Evolutionary conservation across 2,888 invertebrate genomes (phyloP), one percentile per base, ranked within the genome.

Genomic region (Caradrina clavipalpis): DNA sequence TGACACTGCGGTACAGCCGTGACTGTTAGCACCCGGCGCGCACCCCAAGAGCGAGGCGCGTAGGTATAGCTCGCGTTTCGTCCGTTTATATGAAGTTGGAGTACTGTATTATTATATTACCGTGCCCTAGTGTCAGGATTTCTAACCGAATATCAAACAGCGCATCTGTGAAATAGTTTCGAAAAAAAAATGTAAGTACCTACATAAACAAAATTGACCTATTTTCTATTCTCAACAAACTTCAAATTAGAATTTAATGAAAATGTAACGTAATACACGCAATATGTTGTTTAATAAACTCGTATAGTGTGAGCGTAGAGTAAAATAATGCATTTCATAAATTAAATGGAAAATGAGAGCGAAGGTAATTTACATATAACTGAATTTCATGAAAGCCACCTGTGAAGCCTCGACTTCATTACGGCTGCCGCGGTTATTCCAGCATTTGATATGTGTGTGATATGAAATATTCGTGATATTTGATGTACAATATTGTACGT

Each of bases 331-430:
- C 73, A 76, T 78, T 73, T 80, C 53, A 80, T 83, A 64, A 66
- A 80, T 74, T 83, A 76, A 81, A 81, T 73, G 58, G 69, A 54
- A 69, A 75, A 78, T 78, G 55, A 67, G 71, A 75, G 67, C 51
- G 50, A 47, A 62, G 53, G 51, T 66, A 70, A 83, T 83, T 82
- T 83, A 79, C 82, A 83, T 83, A 68, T 68, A 79, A 75, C 81
- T 67, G 68, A 72, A 83, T 77, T 77, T 81, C 76, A 73, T 78
- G 73, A 76, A 73, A 60, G 39, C 61, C 76, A 78, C 78, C 71
- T 78, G 76, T 61, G 65, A 71, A 50, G 45, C 56, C 31, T 51
- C 21, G 74, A 69, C 77, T 82, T 80, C 74, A 75, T 82, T 82
- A 80, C 56, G 49, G 3, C 49, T 62, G 61, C 70, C 70, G 54